Evolutionary conservation across 2,113 vertebrate species (phyloP).

Genomic region (Progne subis): DNA sequence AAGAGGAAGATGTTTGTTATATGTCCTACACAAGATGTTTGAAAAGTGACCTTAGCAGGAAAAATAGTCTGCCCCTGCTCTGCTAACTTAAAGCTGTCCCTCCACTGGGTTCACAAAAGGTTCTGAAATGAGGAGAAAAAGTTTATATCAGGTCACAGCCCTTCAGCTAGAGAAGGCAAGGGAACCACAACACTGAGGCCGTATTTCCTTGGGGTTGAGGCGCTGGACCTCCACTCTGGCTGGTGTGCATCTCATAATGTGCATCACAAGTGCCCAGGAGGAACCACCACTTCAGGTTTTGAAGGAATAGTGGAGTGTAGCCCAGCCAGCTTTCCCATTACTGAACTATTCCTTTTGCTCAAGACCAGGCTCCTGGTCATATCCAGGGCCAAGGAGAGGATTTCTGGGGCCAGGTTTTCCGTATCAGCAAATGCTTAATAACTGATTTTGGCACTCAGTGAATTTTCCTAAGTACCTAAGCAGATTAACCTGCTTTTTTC

Average conservation of each 20-base stretch:
- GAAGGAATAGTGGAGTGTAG: neutral
- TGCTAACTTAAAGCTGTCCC: neutral
- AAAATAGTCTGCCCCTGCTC: neutral
- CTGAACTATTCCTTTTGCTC: neutral
- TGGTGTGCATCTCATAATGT: neutral
- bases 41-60: neutral
- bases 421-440: neutral
- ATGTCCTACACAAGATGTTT: neutral
- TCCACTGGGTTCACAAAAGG: neutral
- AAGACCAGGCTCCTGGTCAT: neutral
- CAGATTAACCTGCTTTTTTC: neutral
- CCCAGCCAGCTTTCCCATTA: neutral
- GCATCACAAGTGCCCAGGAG: fast-evolving
- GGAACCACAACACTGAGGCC: neutral
- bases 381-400: neutral
- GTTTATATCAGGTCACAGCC: neutral
- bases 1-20: neutral
- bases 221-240: neutral
- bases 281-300: neutral
- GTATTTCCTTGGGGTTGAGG: neutral
- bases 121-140: neutral
- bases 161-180: neutral
- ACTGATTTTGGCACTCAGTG: neutral
- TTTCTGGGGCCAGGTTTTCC: neutral
- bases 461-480: neutral